Base-by-base conservation (phyloP, 2,888 invertebrate genomes). In the Helicoverpa assulta region DNA sequence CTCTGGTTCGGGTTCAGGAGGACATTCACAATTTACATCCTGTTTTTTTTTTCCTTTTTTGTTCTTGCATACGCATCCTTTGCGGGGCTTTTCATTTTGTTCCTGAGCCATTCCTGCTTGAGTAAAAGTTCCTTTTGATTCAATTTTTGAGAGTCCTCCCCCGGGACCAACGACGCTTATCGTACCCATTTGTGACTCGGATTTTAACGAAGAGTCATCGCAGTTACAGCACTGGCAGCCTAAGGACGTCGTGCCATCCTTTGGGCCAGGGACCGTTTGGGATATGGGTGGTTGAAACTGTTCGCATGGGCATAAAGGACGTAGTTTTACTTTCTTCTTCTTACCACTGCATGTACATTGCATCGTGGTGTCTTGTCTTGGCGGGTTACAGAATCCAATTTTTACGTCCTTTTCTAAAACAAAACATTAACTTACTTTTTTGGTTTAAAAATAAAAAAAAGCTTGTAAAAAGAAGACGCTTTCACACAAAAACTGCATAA, bases 11-110 rank as follows among this genome's bases (percentile, higher is more conserved):
- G 43, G 16, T 43, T 29, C 8, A 5, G 74, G 61, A 43, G 81
- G 82, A 57, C 79, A 79, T 52, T 82, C 59, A 67, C 79, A 79
- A 57, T 57, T 66, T 5, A 71, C 4, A 4, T 82, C 74, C 8
- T 62, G 4, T 3, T 82, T 79, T 10, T 62, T 67, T 40, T 74
- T 79, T 40, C 56, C 54, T 8, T 5, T 8, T 63, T 67, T 79
- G 1, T 19, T 16, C 10, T 0, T 58, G 16, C 80, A 80, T 0
- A 5, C n/a, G 50, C 82, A 80, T 8, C 53, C 18, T 14, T 75
- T 67, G 8, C 19, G 51, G 12, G 52, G 18, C 40, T 10, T 51
- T 47, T 10, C 18, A 40, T n/a, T 16, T 21, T 5, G 2, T 18
- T 18, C 10, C 4, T 18, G 5, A 10, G 14, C 43, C 19, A 33